Conservation (phyloP, 2,888 invertebrate species). For the Oscheius sp. region DNA sequence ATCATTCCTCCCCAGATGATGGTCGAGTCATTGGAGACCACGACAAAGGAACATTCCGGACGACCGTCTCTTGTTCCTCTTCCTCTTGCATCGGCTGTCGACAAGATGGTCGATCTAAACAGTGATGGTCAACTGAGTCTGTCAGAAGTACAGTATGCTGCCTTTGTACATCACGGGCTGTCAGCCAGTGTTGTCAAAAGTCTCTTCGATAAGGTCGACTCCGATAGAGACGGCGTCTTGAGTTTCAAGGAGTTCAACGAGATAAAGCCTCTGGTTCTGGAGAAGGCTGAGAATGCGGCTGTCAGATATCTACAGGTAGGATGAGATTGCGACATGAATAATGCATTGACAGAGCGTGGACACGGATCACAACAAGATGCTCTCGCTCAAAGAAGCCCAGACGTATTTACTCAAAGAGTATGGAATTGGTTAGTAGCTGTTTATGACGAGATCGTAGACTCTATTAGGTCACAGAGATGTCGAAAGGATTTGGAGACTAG, state of each 20-base stretch:
- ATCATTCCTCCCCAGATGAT: not conserved
- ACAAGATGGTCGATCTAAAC: conserved; percentile 67
- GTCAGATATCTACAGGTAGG: conserved; percentile 38
- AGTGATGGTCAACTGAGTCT: conserved; percentile 67
- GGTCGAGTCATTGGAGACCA: conserved; percentile 26
- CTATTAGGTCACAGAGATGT: conserved; percentile 64
- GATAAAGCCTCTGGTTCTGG: conserved; percentile 68
- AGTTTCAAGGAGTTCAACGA: conserved; percentile 65
- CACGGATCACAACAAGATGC: conserved; percentile 62
- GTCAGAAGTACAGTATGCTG: conserved; percentile 70
- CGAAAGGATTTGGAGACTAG: conserved; percentile 68
- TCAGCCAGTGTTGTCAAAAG: conserved; percentile 70
- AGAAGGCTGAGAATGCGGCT: conserved; percentile 72
- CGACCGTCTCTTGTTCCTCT: conserved; percentile 11
- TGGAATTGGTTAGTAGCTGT: conserved; percentile 57
- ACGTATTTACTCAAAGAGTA: conserved; percentile 70
- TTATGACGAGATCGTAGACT: not conserved
- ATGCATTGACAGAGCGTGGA: conserved; percentile 62
- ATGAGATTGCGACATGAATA: not conserved
- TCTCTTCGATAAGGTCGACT: conserved; percentile 66
- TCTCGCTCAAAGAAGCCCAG: conserved; percentile 69
- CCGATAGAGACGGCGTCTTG: conserved; percentile 49
- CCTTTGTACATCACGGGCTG: conserved; percentile 71
- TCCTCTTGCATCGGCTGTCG: conserved; percentile 47
- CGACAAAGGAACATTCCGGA: not conserved